Base-by-base conservation (phyloP, 2,888 invertebrate genomes). In the Vesta saturnalis region DNA sequence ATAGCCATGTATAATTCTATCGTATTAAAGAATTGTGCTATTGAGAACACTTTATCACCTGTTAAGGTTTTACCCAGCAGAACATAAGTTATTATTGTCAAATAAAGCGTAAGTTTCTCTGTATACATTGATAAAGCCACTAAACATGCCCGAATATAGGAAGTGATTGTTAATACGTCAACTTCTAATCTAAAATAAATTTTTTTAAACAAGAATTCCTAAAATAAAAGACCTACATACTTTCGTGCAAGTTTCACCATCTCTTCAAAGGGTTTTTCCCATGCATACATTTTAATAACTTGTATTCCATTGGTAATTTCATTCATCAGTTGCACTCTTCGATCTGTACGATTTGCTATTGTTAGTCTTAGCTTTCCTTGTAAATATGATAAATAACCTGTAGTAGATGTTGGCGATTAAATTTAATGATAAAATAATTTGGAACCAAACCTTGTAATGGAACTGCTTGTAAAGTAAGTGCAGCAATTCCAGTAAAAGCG, bases 201-300 rank as follows among this genome's bases (percentile, higher is more conserved):
- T n/a, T n/a, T n/a, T n/a, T n/a, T n/a, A n/a, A n/a, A n/a, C 5
- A 52, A 55, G 1, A 8, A 39, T 39, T 49, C 8, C 8, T 3
- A 39, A 1, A 39, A n/a, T 39, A 39, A 12, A n/a, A n/a, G n/a
- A 2, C 8, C n/a, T 16, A 76, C 85, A 81, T 83, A 89, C 89
- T 86, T 87, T 78, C 92, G 83, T 0, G 91, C 87, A 3, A 87
- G 77, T 57, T 85, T 86, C 0, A 92, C 87, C 55, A 91, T 78
- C 35, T 87, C 85, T 54, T 89, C 88, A 77, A 93, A 92, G 0
- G 92, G 90, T 71, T 87, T 88, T 78, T 93, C 93, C 88, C 92
- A 93, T 0, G 92, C 90, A 78, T 92, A 93, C 92, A 93, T 92
- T 81, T 93, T 93, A 73, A 93, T 91, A 1, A 92, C 90, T 77